A percentile compares a stretch with the other conserved stretches of the same genome.
These are phyloP conservation scores for Esox lucius DNA, from an alignment of 2,797 vertebrate species.

Conservation along the genomic window DNA sequence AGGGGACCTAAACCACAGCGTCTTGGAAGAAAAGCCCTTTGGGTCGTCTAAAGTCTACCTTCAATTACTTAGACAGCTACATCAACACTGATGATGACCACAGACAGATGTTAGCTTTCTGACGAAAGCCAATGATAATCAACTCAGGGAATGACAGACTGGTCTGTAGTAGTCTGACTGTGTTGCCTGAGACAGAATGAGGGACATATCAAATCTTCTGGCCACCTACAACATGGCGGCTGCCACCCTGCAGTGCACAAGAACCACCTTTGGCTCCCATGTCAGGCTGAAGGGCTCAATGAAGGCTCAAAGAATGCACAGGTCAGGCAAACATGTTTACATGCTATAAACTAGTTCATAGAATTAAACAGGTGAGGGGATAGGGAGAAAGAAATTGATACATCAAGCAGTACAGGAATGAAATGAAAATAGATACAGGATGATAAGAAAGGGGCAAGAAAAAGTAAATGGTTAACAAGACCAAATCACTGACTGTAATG, in stretches of 20 bases:
- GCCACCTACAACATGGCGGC: background rate
- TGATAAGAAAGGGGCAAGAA: background rate
- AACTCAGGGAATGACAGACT: conserved; percentile 41
- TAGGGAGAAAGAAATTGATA: background rate
- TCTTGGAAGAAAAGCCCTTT: conserved; percentile 15
- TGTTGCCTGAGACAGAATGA: conserved; percentile 30
- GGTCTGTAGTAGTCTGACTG: conserved; percentile 35
- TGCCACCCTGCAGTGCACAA: background rate
- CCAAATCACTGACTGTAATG: background rate
- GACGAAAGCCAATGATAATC: conserved; percentile 40
- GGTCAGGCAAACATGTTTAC: background rate
- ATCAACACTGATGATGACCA: conserved; percentile 45
- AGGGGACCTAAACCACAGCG: conserved; percentile 7
- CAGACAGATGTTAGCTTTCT: conserved; percentile 49
- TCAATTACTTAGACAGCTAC: conserved; percentile 47
- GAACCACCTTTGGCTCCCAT: background rate
- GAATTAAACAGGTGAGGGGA: background rate
- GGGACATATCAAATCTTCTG: background rate
- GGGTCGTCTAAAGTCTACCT: conserved; percentile 31
- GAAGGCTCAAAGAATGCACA: conserved; percentile 35
- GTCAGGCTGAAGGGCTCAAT: conserved; percentile 17
- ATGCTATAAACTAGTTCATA: background rate
- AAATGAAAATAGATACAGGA: background rate
- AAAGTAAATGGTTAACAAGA: background rate
- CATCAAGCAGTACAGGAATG: background rate